Conservation (phyloP, 2,888 invertebrate genomes). For the Drosophila colorata region DNA sequence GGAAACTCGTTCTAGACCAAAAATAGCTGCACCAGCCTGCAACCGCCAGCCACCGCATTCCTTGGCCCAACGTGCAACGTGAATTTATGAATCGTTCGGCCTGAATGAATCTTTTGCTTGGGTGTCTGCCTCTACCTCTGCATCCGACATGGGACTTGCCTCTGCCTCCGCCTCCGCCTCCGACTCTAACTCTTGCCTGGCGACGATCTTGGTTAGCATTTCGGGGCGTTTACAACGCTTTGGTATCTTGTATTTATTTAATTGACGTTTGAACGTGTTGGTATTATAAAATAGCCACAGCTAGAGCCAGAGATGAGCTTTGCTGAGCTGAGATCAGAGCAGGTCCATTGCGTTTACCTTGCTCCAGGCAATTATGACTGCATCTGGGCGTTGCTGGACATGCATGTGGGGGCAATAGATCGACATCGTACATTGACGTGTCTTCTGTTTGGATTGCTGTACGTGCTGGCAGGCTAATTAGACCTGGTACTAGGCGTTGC, state of each 20-base stretch:
- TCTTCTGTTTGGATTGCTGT: constrained; percentile 70
- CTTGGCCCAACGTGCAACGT: constrained; percentile 46
- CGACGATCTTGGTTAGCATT: constrained; percentile 44
- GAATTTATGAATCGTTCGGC: constrained; percentile 73
- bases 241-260: constrained; percentile 81
- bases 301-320: constrained; percentile 6
- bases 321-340: constrained; percentile 15
- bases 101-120: constrained; percentile 72
- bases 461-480: constrained; percentile 79
- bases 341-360: constrained; percentile 29
- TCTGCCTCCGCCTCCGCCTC: constrained; percentile 1
- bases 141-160: neutral
- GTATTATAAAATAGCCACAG: constrained; percentile 74
- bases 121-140: constrained; percentile 30
- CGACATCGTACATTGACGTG: constrained; percentile 58
- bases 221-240: constrained; percentile 78
- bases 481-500: constrained; percentile 42
- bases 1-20: constrained; percentile 72
- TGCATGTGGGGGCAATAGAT: constrained; percentile 78
- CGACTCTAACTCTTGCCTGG: constrained; percentile 16
- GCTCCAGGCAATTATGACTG: constrained; percentile 71
- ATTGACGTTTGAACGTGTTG: constrained; percentile 80
- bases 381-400: constrained; percentile 75
- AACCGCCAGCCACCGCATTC: constrained; percentile 42
- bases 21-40: constrained; percentile 52